These are phyloP conservation scores for Metridium senile DNA, from an alignment of 92 coral and sea anemone genomes.

Conservation along the genomic window DNA sequence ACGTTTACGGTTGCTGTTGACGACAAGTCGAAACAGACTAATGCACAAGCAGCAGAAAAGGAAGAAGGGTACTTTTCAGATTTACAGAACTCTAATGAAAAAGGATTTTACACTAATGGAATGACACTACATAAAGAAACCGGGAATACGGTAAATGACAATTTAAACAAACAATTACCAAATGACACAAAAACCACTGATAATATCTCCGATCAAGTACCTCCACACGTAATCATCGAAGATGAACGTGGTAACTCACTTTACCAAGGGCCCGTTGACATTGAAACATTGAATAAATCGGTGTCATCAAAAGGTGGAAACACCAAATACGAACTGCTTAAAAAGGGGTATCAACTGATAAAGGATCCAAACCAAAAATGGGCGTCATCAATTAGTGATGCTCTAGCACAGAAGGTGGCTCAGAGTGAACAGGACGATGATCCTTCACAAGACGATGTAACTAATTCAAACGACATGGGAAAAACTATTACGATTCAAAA, in stretches of 20 bases:
- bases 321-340: constrained; percentile 6
- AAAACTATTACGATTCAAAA: neutral
- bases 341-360: constrained; percentile 28
- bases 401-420: neutral
- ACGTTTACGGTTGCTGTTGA: constrained; percentile 14
- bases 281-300: constrained; percentile 35
- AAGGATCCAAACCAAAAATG: constrained; percentile 14
- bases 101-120: neutral
- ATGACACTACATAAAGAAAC: neutral
- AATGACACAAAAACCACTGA: neutral
- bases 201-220: neutral
- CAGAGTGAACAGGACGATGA: neutral
- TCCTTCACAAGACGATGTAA: neutral
- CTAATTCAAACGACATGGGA: neutral
- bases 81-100: neutral
- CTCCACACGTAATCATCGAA: constrained; percentile 39
- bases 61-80: constrained; percentile 5
- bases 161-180: neutral
- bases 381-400: neutral
- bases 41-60: neutral
- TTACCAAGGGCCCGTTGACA: constrained; percentile 45
- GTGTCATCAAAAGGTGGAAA: constrained; percentile 17
- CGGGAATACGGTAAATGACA: neutral
- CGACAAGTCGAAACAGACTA: constrained; percentile 9
- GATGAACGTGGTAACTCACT: constrained; percentile 38